Evolutionary conservation across 2,888 invertebrate species (phyloP), one percentile per base, ranked within the genome.

Genomic region (Candidula unifasciata): DNA sequence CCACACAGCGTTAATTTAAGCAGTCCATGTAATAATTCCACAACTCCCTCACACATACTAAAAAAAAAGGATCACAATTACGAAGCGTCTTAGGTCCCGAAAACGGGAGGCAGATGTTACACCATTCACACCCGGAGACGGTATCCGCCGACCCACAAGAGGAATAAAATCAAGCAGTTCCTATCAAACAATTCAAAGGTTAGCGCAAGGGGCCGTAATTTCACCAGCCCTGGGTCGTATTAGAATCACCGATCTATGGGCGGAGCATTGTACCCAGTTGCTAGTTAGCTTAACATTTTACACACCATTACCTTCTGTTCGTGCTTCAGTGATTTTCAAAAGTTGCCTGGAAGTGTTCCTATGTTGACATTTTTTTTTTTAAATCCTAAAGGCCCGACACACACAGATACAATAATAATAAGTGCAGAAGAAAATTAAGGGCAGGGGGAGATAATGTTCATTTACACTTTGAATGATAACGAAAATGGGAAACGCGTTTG

Each of bases 201-300:
- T 10, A 37, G 27, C 8, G 52, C 37, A 44, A 68, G 44, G 30
- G 24, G 27, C 52, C 30, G 21, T 76, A 30, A 30, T 16, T 68
- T 73, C 44, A 2, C n/a, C 73, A 73, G 52, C 52, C 16, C 24
- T 73, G n/a, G 37, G 44, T n/a, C n/a, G 73, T 24, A 57, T 73
- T 57, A 33, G 57, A 76, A 33, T 33, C 54, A 76, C 76, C 3
- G 54, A 57, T 79, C 37, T 66, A n/a, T 37, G 27, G 66, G 5
- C 66, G 33, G 21, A 10, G 69, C 27, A 64, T 54, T 80, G 80
- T 80, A 30, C 77, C 3, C 66, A 54, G 82, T 68, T 77, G 78
- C 69, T 83, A 83, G 83, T 83, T 83, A 83, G 78, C 78, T 69
- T 54, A 69, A 35, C 57, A 78, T 78, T 83, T 78, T 83, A 57